phyloP scores from a whole-genome alignment of 2,888 invertebrate genomes.

The Rhimphoctona megacephalus region DNA sequence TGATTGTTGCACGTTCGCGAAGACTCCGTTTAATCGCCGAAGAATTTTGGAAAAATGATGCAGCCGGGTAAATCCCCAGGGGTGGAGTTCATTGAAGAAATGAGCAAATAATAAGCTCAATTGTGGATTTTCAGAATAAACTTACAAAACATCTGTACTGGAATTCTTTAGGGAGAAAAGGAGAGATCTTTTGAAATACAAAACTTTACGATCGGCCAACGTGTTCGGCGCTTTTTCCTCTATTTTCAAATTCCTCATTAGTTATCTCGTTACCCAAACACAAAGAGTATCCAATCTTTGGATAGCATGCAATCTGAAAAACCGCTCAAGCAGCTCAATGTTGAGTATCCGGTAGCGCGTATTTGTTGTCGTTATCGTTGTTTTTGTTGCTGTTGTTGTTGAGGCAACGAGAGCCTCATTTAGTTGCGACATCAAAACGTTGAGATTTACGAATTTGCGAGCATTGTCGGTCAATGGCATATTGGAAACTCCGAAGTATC shows the following conservation, averaged over 20 bases:
- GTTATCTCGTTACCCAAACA: neutral
- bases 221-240: neutral
- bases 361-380: neutral
- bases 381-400: constrained; percentile 14
- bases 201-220: neutral
- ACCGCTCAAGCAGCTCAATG: constrained; percentile 27
- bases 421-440: neutral
- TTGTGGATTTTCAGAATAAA: neutral
- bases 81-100: neutral
- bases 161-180: neutral
- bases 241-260: constrained; percentile 9
- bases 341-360: neutral
- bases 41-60: neutral
- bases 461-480: neutral
- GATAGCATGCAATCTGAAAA: constrained; percentile 57
- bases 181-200: neutral
- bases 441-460: neutral
- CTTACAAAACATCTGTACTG: too few species aligned
- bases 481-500: neutral
- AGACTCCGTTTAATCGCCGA: neutral
- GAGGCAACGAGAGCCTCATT: constrained; percentile 23
- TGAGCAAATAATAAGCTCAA: neutral
- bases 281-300: neutral
- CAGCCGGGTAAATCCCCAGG: neutral
- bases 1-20: neutral